Percentiles rank a stretch among this genome's conserved stretches.
Conservation (phyloP, 1,140 invertebrate species). For the Sitodiplosis mosellana region DNA sequence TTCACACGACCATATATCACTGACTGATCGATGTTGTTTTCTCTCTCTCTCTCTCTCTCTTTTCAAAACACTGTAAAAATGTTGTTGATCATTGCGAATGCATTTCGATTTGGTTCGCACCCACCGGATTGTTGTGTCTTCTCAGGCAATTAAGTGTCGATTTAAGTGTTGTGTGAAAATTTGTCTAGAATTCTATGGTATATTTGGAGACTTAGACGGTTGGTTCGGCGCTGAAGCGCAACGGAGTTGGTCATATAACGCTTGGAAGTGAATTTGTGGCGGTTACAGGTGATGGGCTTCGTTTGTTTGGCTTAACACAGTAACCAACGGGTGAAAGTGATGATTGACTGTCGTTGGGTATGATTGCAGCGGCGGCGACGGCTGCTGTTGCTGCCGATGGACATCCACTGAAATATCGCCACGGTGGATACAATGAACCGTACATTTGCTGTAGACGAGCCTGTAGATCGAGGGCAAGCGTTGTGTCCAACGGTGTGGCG, state of each 20-base stretch:
- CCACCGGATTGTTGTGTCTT: no score
- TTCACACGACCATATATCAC: no score
- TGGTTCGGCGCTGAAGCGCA: slow-evolving; percentile 22
- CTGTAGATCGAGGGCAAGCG: slow-evolving; percentile 21
- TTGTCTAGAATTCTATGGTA: no score
- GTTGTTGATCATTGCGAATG: no score
- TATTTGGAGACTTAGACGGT: slow-evolving; percentile 14
- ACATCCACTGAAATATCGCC: slow-evolving; percentile 17
- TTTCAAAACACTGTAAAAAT: no score
- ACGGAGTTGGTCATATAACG: slow-evolving; percentile 26
- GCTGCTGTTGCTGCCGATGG: slow-evolving; percentile 17
- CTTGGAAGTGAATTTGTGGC: slow-evolving; percentile 14
- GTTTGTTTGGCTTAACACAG: slow-evolving; percentile 21
- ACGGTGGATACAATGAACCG: slow-evolving; percentile 18
- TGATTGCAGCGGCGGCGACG: slow-evolving; percentile 9
- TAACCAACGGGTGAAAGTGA: slow-evolving; percentile 21
- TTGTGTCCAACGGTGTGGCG: slow-evolving; percentile 14
- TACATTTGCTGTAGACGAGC: slow-evolving; percentile 19
- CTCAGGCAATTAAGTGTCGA: no score
- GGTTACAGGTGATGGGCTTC: slow-evolving; percentile 11
- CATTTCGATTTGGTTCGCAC: no score
- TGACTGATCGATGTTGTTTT: no score
- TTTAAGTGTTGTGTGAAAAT: no score
- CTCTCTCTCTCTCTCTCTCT: no score
- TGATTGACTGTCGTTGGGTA: slow-evolving; percentile 4